These are phyloP conservation scores for Neoseiulus cucumeris DNA, from an alignment of 1,140 invertebrate genomes.

Conservation along the genomic window DNA sequence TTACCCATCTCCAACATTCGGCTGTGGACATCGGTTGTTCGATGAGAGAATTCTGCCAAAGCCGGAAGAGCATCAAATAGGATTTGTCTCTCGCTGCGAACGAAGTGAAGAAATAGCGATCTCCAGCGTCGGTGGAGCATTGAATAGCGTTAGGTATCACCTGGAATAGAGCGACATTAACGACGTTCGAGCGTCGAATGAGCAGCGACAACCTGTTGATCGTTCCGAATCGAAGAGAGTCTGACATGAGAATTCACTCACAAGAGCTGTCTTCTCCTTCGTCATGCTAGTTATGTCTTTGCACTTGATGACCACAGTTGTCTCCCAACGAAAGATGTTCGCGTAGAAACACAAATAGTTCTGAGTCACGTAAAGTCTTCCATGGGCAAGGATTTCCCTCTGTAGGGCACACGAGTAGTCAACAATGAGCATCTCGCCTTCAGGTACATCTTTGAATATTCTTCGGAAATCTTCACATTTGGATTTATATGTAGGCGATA, in stretches of 20 bases:
- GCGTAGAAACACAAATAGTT: constrained; percentile 77
- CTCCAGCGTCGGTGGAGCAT: constrained; percentile 47
- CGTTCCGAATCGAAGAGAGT: too few relatives aligned
- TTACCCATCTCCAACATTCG: constrained; percentile 29
- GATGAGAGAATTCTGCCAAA: constrained; percentile 86
- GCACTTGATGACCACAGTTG: constrained; percentile 13
- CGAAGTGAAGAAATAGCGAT: constrained; percentile 80
- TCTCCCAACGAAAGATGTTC: constrained; percentile 3
- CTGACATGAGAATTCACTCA: background rate
- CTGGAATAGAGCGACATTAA: background rate
- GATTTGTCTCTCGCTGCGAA: constrained; percentile 77
- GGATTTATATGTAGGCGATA: constrained; percentile 82
- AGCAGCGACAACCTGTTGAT: too few relatives aligned
- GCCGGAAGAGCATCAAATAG: constrained; percentile 76
- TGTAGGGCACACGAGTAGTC: constrained; percentile 92
- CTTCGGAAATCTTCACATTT: constrained; percentile 73
- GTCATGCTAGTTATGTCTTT: constrained; percentile 67
- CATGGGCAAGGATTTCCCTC: constrained; percentile 76
- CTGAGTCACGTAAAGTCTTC: constrained; percentile 72
- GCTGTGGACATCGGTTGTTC: constrained; percentile 35
- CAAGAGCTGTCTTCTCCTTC: constrained; percentile 68
- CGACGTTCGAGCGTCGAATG: background rate
- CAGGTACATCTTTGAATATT: constrained; percentile 73
- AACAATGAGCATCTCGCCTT: constrained; percentile 72
- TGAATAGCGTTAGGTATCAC: constrained; percentile 89